These are phyloP conservation scores for Pristionchus fissidentatus DNA, from an alignment of 2,888 invertebrate species.

Conservation along the genomic window DNA sequence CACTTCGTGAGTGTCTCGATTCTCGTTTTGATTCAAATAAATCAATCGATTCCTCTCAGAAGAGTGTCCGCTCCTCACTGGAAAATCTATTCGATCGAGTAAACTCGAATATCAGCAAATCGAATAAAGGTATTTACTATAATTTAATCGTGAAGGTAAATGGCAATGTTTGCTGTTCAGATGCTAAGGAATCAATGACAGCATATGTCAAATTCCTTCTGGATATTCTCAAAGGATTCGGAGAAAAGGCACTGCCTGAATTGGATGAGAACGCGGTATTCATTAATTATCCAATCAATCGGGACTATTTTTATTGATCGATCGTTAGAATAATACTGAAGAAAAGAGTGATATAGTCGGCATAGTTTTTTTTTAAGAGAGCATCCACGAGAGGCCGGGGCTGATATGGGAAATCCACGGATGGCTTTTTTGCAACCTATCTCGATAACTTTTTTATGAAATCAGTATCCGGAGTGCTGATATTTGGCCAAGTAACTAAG, in stretches of 20 bases:
- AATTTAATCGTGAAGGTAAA: not conserved
- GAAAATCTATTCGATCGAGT: conserved; percentile 20
- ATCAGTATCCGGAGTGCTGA: no score
- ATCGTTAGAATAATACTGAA: not conserved
- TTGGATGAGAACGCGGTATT: not conserved
- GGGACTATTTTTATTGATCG: not conserved
- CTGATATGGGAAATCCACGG: no score
- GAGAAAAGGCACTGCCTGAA: not conserved
- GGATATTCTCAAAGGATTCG: not conserved
- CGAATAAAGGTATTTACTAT: not conserved
- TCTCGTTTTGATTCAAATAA: not conserved
- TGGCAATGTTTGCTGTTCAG: not conserved
- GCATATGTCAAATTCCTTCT: not conserved
- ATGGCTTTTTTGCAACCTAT: no score
- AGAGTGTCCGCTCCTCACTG: not conserved
- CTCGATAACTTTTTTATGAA: no score
- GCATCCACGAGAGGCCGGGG: no score
- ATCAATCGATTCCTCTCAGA: not conserved
- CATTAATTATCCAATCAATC: not conserved
- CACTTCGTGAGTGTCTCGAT: not conserved
- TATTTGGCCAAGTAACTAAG: no score
- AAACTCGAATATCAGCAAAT: not conserved
- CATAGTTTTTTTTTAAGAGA: no score
- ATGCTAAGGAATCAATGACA: not conserved
- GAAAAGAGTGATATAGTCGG: no score